Evolutionary conservation across 2,113 vertebrate genomes (phyloP).

Genomic region (Menidia beryllina): DNA sequence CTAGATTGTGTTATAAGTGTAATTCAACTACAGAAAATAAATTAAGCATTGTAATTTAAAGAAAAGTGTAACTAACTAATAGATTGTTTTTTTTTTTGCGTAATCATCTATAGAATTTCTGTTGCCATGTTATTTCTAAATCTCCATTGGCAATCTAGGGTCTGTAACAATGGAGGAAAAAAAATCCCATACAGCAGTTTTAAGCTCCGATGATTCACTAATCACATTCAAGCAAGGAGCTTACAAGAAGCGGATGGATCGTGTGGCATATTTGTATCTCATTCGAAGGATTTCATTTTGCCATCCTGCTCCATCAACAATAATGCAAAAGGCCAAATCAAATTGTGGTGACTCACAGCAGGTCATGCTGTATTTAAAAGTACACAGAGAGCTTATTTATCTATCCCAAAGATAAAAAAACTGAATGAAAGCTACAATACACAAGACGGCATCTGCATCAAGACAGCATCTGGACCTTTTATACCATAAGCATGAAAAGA

Average conservation of each 20-base stretch:
- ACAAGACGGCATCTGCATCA: background rate
- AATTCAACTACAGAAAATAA: background rate
- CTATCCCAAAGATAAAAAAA: background rate
- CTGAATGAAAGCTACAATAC: background rate
- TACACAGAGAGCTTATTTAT: background rate
- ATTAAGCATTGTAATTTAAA: background rate
- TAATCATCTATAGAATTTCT: background rate
- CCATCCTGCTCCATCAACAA: background rate
- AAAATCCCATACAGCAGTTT: background rate
- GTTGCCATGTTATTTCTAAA: no score
- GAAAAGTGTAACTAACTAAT: background rate
- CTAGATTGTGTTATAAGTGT: background rate
- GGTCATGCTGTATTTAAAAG: background rate
- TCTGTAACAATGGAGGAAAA: no score
- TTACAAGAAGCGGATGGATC: background rate
- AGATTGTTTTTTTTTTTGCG: background rate
- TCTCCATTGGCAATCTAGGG: no score
- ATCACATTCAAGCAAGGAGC: conserved; percentile 1
- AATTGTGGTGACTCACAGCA: background rate
- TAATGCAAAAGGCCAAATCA: background rate
- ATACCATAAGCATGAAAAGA: background rate
- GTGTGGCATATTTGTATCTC: background rate
- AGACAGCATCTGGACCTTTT: background rate
- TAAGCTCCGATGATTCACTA: background rate
- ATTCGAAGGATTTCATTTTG: background rate